phyloP scores from a whole-genome alignment of 2,113 vertebrate genomes.

The Orcinus orca region DNA sequence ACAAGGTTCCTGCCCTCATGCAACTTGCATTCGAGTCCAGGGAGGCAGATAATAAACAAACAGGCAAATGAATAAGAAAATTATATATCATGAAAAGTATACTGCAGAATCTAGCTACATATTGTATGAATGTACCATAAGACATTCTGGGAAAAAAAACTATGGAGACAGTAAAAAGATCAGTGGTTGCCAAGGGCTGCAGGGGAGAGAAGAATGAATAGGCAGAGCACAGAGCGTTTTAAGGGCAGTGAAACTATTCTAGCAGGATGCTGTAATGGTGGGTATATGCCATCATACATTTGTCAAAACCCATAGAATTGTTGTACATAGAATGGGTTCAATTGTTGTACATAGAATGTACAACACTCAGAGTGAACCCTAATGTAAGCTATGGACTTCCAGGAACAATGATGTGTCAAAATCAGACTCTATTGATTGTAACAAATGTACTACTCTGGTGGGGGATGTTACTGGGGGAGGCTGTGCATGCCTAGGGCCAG shows the following conservation, averaged over 20 bases:
- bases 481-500: no score
- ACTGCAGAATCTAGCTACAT: neutral
- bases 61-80: neutral
- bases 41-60: neutral
- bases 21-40: neutral
- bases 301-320: neutral
- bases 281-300: neutral
- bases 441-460: neutral
- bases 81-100: neutral
- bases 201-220: neutral
- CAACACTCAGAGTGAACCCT: neutral
- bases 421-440: neutral
- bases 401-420: neutral
- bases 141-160: neutral
- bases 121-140: neutral
- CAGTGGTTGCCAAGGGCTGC: neutral
- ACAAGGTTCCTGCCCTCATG: neutral
- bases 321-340: no score
- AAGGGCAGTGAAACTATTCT: neutral
- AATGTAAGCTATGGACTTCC: neutral
- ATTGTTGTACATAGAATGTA: neutral
- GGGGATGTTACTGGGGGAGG: neutral
- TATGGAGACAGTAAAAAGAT: neutral
- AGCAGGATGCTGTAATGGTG: neutral
- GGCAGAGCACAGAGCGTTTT: neutral